Base-by-base conservation (phyloP, 2,113 vertebrate species). In the Pongo abelii region DNA sequence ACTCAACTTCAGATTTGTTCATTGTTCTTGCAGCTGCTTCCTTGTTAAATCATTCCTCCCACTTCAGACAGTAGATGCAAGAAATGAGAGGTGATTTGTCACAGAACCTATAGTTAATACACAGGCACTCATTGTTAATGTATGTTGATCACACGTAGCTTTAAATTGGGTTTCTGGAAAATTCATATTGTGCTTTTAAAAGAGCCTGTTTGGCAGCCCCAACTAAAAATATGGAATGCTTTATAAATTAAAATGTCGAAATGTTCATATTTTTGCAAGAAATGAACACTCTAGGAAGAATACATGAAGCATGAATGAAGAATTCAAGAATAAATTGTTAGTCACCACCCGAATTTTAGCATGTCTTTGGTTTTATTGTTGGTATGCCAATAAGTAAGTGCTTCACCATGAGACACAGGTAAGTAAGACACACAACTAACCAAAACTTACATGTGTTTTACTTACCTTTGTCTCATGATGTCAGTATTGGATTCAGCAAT, bases 11-110 rank as follows among this genome's bases (percentile, higher is more conserved):
- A 38, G 84, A 89, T 91, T 52, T 74, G 17, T 86, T 83, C 96
- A 86, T 97, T 98, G 95, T 98, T 97, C 95, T 95, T 1, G 1
- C 94, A 98, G 96, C 97, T 98, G 97, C 69, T 95, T 86, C 35
- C 74, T 94, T 88, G 84, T 50, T 96, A 57, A 91, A 57, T 81
- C 20, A 25, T 95, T 81, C 97, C 93, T 97, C 97, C 97, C 92
- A 89, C 90, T 89, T 80, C 22, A 97, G 94, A 94, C 75, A 93
- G 91, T 85, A 78, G 92, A 74, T 69, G 67, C 72, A 89, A 95
- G 96, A 95, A 91, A 93, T 86, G 93, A 95, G 57, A 92, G 72
- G 94, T 50, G 40, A 35, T 78, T 81, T 85, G 96, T 75, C 77
- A 81, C 32, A 16, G 64, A 95, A 67, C 95, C 72, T 81, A 16